phyloP scores from a whole-genome alignment of 2,797 vertebrate species.

The Aphelocoma californica region DNA sequence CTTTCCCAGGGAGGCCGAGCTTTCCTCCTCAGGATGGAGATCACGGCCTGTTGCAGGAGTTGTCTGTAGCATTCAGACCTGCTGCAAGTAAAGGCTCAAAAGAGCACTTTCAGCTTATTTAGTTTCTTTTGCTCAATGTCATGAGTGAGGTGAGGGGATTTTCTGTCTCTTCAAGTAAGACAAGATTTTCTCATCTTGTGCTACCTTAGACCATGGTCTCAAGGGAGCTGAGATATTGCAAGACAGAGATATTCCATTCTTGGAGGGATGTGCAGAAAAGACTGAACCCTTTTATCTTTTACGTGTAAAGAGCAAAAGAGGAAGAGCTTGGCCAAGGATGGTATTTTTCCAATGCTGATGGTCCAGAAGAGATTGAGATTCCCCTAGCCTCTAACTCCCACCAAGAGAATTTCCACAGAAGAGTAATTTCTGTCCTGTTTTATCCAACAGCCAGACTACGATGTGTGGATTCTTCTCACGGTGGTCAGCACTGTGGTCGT shows the following conservation, averaged over 20 bases:
- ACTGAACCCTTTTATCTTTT: neutral
- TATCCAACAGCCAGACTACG: conserved; percentile 85
- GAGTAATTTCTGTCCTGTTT: neutral
- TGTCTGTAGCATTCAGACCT: neutral
- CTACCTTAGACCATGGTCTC: neutral
- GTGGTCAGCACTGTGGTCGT: conserved; percentile 87
- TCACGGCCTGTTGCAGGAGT: neutral
- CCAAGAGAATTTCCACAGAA: neutral
- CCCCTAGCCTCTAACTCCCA: neutral
- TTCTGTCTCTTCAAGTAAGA: neutral
- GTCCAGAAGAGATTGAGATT: neutral
- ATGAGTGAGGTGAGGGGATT: neutral
- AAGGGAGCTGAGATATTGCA: neutral
- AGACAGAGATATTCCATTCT: neutral
- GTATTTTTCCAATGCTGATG: neutral
- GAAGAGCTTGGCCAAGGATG: neutral
- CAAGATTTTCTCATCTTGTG: neutral
- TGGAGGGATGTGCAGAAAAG: neutral
- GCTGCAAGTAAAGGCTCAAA: neutral
- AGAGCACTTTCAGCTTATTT: neutral
- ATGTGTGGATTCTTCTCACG: conserved; percentile 92
- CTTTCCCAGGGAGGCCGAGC: neutral
- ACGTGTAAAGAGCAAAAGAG: neutral
- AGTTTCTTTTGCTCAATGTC: neutral
- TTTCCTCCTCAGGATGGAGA: neutral